Conservation (phyloP, 2,113 vertebrate species). For the Oostethus manadensis region DNA sequence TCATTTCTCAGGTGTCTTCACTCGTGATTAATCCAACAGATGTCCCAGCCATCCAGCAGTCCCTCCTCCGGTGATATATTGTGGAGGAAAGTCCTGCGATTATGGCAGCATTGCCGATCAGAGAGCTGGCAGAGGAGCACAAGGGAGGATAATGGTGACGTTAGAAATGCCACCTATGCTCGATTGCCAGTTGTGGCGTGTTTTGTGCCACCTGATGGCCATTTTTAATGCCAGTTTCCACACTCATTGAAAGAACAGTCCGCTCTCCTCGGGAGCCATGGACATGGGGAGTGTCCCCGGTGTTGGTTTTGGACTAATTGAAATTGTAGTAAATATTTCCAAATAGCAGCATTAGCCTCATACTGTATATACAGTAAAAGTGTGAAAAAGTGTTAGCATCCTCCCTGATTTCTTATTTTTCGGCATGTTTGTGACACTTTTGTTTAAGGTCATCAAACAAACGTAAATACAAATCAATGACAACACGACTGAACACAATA, state of each 20-base stretch:
- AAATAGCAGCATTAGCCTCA: not conserved
- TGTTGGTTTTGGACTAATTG: slow-evolving; percentile 15
- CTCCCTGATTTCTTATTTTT: too few species aligned
- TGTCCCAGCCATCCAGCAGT: slow-evolving; percentile 28
- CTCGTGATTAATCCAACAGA: slow-evolving; percentile 38
- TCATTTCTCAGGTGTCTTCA: slow-evolving; percentile 14
- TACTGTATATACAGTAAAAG: too few species aligned
- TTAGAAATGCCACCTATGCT: slow-evolving; percentile 56
- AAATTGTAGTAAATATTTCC: slow-evolving; percentile 38
- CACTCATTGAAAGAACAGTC: slow-evolving; percentile 49
- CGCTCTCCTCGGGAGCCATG: slow-evolving; percentile 40
- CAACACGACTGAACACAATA: too few species aligned
- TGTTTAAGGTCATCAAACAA: too few species aligned
- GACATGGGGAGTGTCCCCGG: slow-evolving; percentile 22
- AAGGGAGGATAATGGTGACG: slow-evolving; percentile 24
- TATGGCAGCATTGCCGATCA: slow-evolving; percentile 43
- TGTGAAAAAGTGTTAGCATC: too few species aligned
- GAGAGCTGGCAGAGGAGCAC: slow-evolving; percentile 33
- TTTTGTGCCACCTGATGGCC: slow-evolving; percentile 55
- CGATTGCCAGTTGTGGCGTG: slow-evolving; percentile 54
- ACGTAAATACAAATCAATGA: too few species aligned
- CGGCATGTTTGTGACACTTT: too few species aligned
- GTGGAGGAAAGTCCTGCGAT: slow-evolving; percentile 49
- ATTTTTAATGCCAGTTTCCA: slow-evolving; percentile 59
- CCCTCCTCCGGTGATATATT: slow-evolving; percentile 11